These are phyloP conservation scores for Talpa occidentalis DNA, from an alignment of 2,113 vertebrate genomes.

Conservation along the genomic window DNA sequence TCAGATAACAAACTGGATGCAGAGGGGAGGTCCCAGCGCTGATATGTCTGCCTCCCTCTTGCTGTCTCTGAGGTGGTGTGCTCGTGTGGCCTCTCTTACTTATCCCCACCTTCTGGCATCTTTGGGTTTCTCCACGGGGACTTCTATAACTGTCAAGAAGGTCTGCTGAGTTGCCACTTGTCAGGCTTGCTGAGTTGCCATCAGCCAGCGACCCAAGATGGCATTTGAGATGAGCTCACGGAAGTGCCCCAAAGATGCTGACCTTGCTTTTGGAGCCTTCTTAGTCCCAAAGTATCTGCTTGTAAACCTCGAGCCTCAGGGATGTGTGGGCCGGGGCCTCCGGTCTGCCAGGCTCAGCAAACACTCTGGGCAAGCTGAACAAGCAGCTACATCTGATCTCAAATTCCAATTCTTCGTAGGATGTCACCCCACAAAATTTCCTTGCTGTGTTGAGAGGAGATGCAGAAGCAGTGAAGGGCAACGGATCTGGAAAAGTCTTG, in stretches of 20 bases:
- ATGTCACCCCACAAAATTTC: constrained; percentile 95
- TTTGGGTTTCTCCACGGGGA: neutral
- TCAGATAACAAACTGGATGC: neutral
- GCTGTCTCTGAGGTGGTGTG: fast-evolving
- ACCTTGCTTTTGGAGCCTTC: neutral
- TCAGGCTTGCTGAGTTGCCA: neutral
- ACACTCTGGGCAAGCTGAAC: neutral
- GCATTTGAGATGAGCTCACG: too few relatives aligned
- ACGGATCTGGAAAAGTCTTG: constrained; percentile 95
- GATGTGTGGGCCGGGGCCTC: fast-evolving
- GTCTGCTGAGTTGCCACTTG: too few relatives aligned
- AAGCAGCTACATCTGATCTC: neutral
- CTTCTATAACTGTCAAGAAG: neutral
- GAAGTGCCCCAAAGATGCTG: fast-evolving
- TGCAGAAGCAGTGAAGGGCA: constrained; percentile 86
- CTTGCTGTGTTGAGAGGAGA: constrained; percentile 95
- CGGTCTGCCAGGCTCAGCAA: neutral
- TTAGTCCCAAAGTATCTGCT: neutral
- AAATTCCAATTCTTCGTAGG: constrained; percentile 81
- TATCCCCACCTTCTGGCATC: fast-evolving
- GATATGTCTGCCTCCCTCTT: neutral
- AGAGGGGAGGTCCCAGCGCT: fast-evolving
- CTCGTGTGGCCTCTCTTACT: neutral
- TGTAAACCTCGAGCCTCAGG: fast-evolving
- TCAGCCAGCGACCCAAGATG: too few relatives aligned